Base-by-base conservation (phyloP, 2,888 invertebrate genomes). In the Auanema sp. region DNA sequence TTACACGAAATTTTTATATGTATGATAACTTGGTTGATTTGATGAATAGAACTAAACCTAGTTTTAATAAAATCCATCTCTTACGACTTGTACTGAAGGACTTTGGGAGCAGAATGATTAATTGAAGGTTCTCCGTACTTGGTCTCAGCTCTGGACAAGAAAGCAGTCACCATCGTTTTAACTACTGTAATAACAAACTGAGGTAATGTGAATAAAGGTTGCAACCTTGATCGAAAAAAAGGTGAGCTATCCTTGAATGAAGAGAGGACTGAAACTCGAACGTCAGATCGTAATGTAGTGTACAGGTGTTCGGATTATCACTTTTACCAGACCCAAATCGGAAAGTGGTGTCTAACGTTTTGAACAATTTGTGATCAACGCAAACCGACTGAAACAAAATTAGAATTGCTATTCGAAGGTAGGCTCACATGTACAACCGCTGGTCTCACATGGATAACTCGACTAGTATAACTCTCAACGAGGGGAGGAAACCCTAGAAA, bases 151-250 rank as follows among this genome's bases (percentile, higher is more conserved):
- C 96, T 92, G 67, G 88, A 88, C 51, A 93, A 89, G 85, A 97
- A 97, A 5, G 96, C 94, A 71, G 89, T 89, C 83, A 96, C 95
- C 93, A 95, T 97, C 86, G 92, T 91, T 80, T 91, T 88, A n/a
- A 94, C 93, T 51, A 96, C 90, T 71, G 52, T 58, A 68, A 61
- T 40, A 14, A n/a, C n/a, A 21, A 11, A n/a, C 10, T 43, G 14
- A 16, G 12, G 5, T 14, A 18, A 11, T 50, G 64, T 10, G 58
- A 49, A 33, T 60, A 62, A 5, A 68, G 42, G n/a, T 14, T n/a
- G 5, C 18, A 21, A 66, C 66, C 72, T 87, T 93, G 91, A 84
- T 96, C 93, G 84, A 98, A 97, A 85, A 98, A 94, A 81, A 95
- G 87, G 85, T 91, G 90, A 0, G 95, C 91, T 70, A 97, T 85